phyloP scores from a whole-genome alignment of 1,140 invertebrate genomes.

The Bombus difficillimus region DNA sequence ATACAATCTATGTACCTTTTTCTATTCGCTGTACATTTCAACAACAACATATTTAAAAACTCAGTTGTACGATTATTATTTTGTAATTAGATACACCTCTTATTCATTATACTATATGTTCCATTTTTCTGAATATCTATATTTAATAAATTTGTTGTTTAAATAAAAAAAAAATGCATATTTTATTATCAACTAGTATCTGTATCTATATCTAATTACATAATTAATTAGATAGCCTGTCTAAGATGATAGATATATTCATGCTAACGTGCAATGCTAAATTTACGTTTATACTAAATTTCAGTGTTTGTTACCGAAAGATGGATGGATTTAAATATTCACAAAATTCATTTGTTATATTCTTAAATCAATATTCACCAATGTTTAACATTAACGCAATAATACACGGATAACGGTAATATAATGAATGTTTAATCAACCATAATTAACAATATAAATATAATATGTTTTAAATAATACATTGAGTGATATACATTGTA shows the following conservation, averaged over 20 bases:
- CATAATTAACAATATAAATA: not conserved
- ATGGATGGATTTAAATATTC: not conserved
- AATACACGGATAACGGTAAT: not conserved
- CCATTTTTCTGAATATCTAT: constrained; percentile 18
- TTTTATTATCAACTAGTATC: not conserved
- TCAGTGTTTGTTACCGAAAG: not conserved
- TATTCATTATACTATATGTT: constrained; percentile 30
- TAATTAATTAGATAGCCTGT: not conserved
- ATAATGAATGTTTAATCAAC: not conserved
- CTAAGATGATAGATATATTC: not conserved
- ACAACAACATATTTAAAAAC: constrained; percentile 5
- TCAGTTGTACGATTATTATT: constrained; percentile 45
- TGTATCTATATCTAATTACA: not conserved
- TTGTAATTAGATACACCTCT: constrained; percentile 33
- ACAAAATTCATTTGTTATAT: not conserved
- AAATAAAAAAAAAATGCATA: not conserved
- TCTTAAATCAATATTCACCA: not conserved
- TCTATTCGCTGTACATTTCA: constrained; percentile 41
- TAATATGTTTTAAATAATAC: not conserved
- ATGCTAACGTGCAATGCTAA: not conserved
- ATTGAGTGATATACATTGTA: not conserved
- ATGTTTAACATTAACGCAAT: not conserved
- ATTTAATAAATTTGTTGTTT: constrained; percentile 38
- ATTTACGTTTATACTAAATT: not conserved
- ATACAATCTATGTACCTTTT: constrained; percentile 5